Evolutionary conservation across 2,888 invertebrate species (phyloP).

Genomic region (Cordilura impudica): DNA sequence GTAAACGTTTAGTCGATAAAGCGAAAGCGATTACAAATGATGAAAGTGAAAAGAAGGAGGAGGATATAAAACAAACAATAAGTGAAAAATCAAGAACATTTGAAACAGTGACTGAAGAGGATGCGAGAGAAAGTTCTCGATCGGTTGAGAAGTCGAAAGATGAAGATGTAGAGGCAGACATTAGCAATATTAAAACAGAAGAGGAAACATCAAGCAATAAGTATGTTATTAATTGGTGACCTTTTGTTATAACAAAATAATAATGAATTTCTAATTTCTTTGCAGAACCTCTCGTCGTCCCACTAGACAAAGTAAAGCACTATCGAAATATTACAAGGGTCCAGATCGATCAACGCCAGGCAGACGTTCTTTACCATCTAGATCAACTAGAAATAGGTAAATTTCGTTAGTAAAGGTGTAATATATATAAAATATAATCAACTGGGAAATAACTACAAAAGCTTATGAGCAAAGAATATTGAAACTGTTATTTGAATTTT

Average conservation of each 20-base stretch:
- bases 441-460: neutral
- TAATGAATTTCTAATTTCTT: neutral
- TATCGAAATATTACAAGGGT: constrained; percentile 75
- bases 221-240: constrained; percentile 16
- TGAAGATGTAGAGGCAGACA: neutral
- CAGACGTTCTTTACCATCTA: constrained; percentile 59
- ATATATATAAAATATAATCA: no score
- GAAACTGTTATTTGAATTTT: neutral
- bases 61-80: neutral
- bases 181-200: constrained; percentile 16
- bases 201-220: constrained; percentile 40
- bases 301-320: constrained; percentile 73
- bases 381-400: constrained; percentile 66
- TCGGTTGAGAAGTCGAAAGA: constrained; percentile 13
- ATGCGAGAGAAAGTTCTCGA: neutral
- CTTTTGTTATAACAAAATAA: neutral
- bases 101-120: no score
- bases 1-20: constrained; percentile 67
- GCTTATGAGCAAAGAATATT: no score
- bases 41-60: constrained; percentile 51
- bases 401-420: constrained; percentile 19
- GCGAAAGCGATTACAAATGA: constrained; percentile 9
- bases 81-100: neutral
- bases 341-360: constrained; percentile 65
- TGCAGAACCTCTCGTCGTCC: constrained; percentile 67